Base-by-base conservation (phyloP, 2,797 vertebrate genomes). In the Lepilemur ruficaudatus region DNA sequence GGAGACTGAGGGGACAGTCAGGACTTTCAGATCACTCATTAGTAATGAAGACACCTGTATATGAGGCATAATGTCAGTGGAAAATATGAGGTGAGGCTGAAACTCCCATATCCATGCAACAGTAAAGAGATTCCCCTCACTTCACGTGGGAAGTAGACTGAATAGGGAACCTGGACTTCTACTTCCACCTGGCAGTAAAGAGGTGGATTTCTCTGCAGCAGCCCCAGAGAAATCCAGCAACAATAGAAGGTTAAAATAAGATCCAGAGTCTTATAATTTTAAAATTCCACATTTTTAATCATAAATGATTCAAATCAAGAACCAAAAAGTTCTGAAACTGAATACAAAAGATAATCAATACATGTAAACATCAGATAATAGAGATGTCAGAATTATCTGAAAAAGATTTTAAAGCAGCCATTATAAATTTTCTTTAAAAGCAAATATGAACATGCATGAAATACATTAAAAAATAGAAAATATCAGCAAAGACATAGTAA, bases 201-300 rank as follows among this genome's bases (percentile, higher is more conserved):
- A 73, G 12, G 13, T 4, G 61, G 41, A 61, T 38, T 38, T 38
- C 20, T n/a, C 15, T 57, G 25, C 1, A 79, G 52, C 5, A 23
- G 0, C 17, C 0, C 8, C 17, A 75, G 63, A 75, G 57, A 91
- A 55, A 69, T 52, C 10, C 32, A 91, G 7, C 30, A 57, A 80
- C 55, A 91, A 14, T 1, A 38, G 61, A 81, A 92, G 15, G 0
- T 17, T 67, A 67, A 92, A 90, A 43, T 92, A 69, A 94, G 82
- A 82, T 52, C n/a, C 14, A 50, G 43, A 50, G 35, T 69, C 18
- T 79, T 55, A 79, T 73, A 28, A 78, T 65, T 84, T 88, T 72
- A 69, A 79, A 76, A 91, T 32, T 32, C 14, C n/a, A 38, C 11
- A 89, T 89, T 96, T 96, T 89, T 9, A 86, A 11, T 84, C 43